A percentile compares a stretch with the other conserved stretches of the same genome.
Conservation (phyloP, 1,140 invertebrate genomes). For the Drosophila melanogaster region Release_6_plus_ISO1_MT NT_033779.5:7958001-7958500, state of each 20-base stretch:
- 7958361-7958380: slow-evolving; percentile 75
- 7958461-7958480: slow-evolving; percentile 79
- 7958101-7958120: neutral
- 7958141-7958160: neutral
- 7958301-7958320: slow-evolving; percentile 82
- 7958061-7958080: too few species aligned
- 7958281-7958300: slow-evolving; percentile 61
- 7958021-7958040: too few species aligned
- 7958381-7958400: slow-evolving; percentile 45
- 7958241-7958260: slow-evolving; percentile 13
- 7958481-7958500: slow-evolving; percentile 83
- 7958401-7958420: slow-evolving; percentile 28
- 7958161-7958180: slow-evolving; percentile 7
- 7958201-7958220: slow-evolving; percentile 56
- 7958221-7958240: slow-evolving; percentile 57
- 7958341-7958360: slow-evolving; percentile 63
- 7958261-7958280: slow-evolving; percentile 50
- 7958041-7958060: too few species aligned
- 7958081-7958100: too few species aligned
- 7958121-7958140: too few species aligned
- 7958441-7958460: slow-evolving; percentile 26
- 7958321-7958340: slow-evolving; percentile 83
- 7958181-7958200: slow-evolving; percentile 13
- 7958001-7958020: too few species aligned
- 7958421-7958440: neutral